These are phyloP conservation scores for Osmerus eperlanus DNA, from an alignment of 2,113 vertebrate genomes.

Conservation along the genomic window DNA sequence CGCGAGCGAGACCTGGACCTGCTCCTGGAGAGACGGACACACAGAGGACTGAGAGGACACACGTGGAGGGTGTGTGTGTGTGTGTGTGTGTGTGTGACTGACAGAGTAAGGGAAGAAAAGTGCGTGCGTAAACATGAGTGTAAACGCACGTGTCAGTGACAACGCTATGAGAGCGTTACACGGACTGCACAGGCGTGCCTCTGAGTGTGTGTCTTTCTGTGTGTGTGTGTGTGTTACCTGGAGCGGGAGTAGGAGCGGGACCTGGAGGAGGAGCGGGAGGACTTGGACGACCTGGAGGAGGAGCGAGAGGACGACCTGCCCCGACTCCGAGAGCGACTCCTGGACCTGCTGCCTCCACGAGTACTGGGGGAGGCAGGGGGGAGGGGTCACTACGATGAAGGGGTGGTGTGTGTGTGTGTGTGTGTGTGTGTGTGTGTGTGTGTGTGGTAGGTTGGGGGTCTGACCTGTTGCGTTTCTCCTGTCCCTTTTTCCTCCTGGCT, in stretches of 20 bases:
- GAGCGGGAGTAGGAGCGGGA: slow-evolving; percentile 88
- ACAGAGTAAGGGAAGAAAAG: not conserved
- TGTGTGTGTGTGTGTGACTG: not conserved
- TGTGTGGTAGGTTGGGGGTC: not conserved
- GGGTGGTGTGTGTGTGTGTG: not conserved
- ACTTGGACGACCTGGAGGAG: slow-evolving; percentile 91
- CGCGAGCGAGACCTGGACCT: slow-evolving; percentile 85
- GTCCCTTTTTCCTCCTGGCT: slow-evolving; percentile 89
- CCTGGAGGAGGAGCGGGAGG: slow-evolving; percentile 82
- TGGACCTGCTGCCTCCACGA: slow-evolving; percentile 72
- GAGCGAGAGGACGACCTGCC: slow-evolving; percentile 91
- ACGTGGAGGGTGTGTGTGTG: not conserved
- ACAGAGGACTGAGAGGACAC: not conserved
- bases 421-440: not conserved
- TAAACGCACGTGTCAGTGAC: too few species aligned
- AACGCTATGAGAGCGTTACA: not conserved
- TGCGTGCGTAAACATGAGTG: too few species aligned
- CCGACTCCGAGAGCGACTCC: slow-evolving; percentile 87
- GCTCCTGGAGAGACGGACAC: slow-evolving; percentile 67
- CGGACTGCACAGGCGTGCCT: too few species aligned
- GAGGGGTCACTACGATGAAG: not conserved
- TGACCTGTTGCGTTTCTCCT: slow-evolving; percentile 92
- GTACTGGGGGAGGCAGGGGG: slow-evolving; percentile 58
- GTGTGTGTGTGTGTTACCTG: slow-evolving; percentile 67
- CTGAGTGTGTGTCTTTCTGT: not conserved